Conservation (phyloP, 35 echinoderm and acorn worm species). For the Anneissia japonica region DNA sequence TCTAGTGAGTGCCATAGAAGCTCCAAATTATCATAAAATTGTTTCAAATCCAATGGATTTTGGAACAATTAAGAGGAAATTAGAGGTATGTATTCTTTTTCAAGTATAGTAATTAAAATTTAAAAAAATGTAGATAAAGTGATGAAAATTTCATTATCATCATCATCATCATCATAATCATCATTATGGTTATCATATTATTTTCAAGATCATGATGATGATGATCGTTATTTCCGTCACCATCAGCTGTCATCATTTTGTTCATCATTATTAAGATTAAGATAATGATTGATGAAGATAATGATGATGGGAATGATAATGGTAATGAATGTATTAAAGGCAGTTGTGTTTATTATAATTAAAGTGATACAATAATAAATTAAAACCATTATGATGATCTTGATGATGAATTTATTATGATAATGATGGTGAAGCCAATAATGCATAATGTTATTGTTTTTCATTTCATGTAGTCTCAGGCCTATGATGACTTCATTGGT, state of each 20-base stretch:
- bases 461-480: conserved; percentile 47
- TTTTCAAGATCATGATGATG: too few relatives aligned
- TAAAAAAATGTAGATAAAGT: neutral
- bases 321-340: neutral
- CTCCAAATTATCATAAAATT: conserved; percentile 75
- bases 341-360: neutral
- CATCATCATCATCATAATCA: too few relatives aligned
- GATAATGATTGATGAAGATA: neutral
- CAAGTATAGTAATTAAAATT: neutral
- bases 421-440: neutral
- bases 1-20: conserved; percentile 72
- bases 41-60: conserved; percentile 97
- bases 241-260: too few relatives aligned
- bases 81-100: conserved; percentile 55
- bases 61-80: conserved; percentile 88
- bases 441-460: neutral
- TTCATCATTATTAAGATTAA: neutral
- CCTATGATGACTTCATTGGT: conserved; percentile 58
- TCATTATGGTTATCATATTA: too few relatives aligned
- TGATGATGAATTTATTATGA: neutral
- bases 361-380: neutral
- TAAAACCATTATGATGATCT: neutral
- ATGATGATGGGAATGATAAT: neutral
- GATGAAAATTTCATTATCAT: neutral
- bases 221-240: too few relatives aligned